These are phyloP conservation scores for Ips typographus DNA, from an alignment of 1,140 invertebrate genomes.

Conservation along the genomic window DNA sequence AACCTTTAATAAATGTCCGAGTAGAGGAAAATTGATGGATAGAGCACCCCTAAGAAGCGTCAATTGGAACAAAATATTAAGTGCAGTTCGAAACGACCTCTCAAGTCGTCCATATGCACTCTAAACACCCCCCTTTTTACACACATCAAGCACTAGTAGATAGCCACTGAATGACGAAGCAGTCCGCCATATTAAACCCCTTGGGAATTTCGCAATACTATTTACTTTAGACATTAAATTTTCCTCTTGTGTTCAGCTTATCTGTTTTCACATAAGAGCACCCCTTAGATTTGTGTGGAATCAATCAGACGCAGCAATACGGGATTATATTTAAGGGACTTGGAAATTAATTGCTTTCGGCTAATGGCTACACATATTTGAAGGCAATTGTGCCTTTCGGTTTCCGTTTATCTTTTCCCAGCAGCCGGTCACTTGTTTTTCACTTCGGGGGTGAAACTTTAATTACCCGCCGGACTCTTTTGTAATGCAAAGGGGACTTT, in stretches of 20 bases:
- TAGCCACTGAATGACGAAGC: constrained; percentile 28
- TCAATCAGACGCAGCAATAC: constrained; percentile 28
- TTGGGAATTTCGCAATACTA: constrained; percentile 32
- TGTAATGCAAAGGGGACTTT: too few species aligned
- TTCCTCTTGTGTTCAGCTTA: constrained; percentile 26
- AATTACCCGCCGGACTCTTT: too few species aligned
- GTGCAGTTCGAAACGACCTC: background rate
- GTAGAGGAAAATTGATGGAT: too few species aligned
- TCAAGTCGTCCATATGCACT: constrained; percentile 8
- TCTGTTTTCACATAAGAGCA: constrained; percentile 32
- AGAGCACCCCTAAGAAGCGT: too few species aligned
- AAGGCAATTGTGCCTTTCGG: constrained; percentile 17
- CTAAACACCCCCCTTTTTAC: background rate
- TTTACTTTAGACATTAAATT: constrained; percentile 38
- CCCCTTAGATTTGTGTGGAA: constrained; percentile 32
- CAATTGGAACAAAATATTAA: too few species aligned
- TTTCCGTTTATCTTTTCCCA: constrained; percentile 17
- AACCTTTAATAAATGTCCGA: too few species aligned
- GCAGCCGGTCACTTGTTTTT: constrained; percentile 8
- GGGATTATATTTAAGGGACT: constrained; percentile 29
- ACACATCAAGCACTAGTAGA: constrained; percentile 7
- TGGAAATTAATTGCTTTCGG: constrained; percentile 26
- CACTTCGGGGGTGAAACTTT: background rate
- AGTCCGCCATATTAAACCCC: constrained; percentile 26
- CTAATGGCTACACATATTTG: constrained; percentile 5